Conservation (phyloP, 37 sponge, comb jelly and placozoan species). For the Aphrocallistes beatrix region DNA sequence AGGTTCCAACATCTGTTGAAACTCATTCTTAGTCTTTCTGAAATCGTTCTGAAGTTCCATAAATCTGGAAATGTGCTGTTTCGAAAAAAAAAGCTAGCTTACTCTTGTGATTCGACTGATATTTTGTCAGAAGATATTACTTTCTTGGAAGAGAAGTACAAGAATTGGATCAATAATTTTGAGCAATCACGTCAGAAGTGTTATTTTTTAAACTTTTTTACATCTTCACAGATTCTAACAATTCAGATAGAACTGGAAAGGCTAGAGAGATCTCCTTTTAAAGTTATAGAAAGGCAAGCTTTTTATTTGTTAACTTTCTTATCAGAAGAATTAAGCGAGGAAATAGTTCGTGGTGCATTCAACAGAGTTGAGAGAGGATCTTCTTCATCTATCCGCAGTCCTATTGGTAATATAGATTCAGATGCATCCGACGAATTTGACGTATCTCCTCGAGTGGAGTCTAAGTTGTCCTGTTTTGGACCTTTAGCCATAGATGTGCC, state of each 20-base stretch:
- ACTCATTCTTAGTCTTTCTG: background rate
- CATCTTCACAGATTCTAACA: background rate
- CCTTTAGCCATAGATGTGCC: too few relatives aligned
- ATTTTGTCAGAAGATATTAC: background rate
- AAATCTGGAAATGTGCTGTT: background rate
- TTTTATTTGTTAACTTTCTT: background rate
- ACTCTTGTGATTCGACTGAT: background rate
- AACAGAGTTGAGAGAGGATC: background rate
- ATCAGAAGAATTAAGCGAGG: background rate
- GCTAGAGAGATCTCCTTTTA: background rate
- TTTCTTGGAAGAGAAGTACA: background rate
- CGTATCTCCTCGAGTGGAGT: too few relatives aligned
- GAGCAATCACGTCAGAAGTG: background rate
- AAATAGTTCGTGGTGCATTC: background rate
- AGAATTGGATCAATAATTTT: background rate
- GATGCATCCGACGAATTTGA: too few relatives aligned
- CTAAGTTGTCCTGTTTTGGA: too few relatives aligned
- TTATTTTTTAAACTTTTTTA: background rate
- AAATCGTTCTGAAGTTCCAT: background rate
- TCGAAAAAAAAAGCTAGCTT: background rate
- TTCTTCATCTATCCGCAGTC: background rate
- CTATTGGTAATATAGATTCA: background rate
- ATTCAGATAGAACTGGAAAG: background rate
- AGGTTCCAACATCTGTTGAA: background rate
- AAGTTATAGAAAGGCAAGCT: background rate